These are phyloP conservation scores for Amphiura filiformis DNA, from an alignment of 35 echinoderm and acorn worm genomes.

Conservation along the genomic window DNA sequence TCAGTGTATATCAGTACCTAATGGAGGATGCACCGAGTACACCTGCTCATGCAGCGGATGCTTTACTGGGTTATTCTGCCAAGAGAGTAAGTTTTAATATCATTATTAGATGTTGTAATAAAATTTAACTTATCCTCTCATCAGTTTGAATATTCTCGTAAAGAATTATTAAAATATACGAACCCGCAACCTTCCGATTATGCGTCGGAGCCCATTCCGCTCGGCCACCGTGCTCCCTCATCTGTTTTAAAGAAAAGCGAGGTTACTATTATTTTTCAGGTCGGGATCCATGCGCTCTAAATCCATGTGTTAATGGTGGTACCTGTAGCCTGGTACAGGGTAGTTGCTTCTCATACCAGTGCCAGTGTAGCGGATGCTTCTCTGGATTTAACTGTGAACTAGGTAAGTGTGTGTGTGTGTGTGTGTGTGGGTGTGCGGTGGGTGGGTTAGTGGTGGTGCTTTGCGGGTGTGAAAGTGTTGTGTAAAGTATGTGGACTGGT, in stretches of 20 bases:
- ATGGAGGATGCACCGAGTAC: constrained; percentile 46
- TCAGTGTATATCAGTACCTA: constrained; percentile 34
- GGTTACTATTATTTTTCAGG: constrained; percentile 11
- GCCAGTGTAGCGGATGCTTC: constrained; percentile 70
- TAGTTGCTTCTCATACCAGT: constrained; percentile 67
- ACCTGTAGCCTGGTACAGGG: constrained; percentile 28
- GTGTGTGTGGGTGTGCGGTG: no score
- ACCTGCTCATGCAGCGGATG: constrained; percentile 67
- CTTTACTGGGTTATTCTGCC: constrained; percentile 68
- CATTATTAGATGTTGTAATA: no score
- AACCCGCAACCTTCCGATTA: no score
- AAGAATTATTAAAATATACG: no score
- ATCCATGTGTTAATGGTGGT: constrained; percentile 69
- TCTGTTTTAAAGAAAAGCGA: neutral
- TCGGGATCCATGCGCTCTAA: constrained; percentile 63
- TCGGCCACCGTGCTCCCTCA: no score
- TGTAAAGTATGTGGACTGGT: no score
- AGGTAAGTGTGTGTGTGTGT: no score
- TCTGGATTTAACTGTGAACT: constrained; percentile 85
- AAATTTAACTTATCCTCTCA: no score
- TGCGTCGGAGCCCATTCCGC: no score
- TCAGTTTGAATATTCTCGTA: no score
- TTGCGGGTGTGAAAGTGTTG: no score
- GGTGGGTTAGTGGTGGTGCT: no score
- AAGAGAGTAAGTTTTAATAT: constrained; percentile 55